Percentiles rank a stretch among this genome's conserved stretches.
phyloP scores from a whole-genome alignment of 1,140 invertebrate species.

The Drosophila funebris region DNA sequence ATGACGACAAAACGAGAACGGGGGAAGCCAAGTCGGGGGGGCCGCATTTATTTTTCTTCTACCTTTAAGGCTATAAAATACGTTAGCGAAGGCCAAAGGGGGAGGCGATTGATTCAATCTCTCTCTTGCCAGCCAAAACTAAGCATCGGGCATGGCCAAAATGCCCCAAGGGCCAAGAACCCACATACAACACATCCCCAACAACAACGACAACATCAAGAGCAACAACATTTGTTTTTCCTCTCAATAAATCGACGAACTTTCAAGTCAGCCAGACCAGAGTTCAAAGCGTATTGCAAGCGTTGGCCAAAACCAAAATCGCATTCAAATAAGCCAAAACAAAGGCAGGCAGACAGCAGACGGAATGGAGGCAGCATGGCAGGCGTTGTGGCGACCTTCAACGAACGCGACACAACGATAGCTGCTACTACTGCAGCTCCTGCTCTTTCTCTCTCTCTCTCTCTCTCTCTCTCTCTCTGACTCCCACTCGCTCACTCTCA shows the following conservation, averaged over 20 bases:
- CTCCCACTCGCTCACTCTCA: background rate
- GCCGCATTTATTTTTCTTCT: constrained; percentile 70
- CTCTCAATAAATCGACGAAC: constrained; percentile 16
- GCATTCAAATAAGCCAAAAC: constrained; percentile 62
- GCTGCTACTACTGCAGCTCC: constrained; percentile 20
- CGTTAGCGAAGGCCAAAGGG: constrained; percentile 40
- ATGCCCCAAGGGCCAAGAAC: constrained; percentile 15
- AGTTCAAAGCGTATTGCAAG: constrained; percentile 68
- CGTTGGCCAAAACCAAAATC: constrained; percentile 40
- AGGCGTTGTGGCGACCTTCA: constrained; percentile 54
- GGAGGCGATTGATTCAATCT: constrained; percentile 35
- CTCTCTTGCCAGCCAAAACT: constrained; percentile 9
- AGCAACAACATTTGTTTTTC: constrained; percentile 25
- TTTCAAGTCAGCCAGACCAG: constrained; percentile 55
- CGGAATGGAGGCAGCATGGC: background rate
- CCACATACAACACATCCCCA: constrained; percentile 24
- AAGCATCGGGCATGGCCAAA: constrained; percentile 30
- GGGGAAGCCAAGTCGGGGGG: constrained; percentile 20
- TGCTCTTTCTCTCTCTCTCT: background rate
- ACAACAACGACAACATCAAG: constrained; percentile 27
- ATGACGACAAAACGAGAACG: constrained; percentile 44
- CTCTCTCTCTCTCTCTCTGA: background rate
- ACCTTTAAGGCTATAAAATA: constrained; percentile 81
- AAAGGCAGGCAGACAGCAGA: constrained; percentile 13
- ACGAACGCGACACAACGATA: constrained; percentile 33